Conservation (phyloP, 2,113 vertebrate genomes). For the Ceyx melanurus region DNA sequence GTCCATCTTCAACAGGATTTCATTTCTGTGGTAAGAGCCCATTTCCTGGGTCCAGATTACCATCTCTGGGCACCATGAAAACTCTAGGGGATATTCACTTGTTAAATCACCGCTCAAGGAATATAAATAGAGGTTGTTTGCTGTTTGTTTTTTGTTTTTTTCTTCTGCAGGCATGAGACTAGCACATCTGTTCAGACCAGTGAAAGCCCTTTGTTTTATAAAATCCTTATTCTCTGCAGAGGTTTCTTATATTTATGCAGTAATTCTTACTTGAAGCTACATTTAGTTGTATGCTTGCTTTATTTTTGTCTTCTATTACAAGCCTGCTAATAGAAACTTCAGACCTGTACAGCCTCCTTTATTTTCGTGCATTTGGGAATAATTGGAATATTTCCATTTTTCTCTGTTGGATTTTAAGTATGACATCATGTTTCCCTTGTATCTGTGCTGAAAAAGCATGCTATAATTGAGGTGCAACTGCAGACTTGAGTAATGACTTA, state of each 20-base stretch:
- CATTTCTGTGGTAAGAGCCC: slow-evolving; percentile 18
- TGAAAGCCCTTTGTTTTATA: neutral
- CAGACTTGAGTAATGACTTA: neutral
- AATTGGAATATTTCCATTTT: neutral
- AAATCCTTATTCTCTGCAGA: neutral
- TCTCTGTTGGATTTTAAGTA: neutral
- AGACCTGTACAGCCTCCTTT: neutral
- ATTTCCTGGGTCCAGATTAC: neutral
- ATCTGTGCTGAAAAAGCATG: neutral
- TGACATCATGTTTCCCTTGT: neutral
- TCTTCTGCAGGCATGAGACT: neutral
- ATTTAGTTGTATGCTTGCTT: neutral
- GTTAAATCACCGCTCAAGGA: neutral
- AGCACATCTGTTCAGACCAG: neutral
- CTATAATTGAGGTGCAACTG: neutral
- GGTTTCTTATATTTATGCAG: neutral
- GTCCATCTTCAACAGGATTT: slow-evolving; percentile 42
- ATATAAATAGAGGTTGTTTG: neutral
- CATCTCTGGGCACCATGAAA: neutral
- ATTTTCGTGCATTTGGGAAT: neutral
- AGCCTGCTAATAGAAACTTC: neutral
- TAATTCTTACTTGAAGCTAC: neutral
- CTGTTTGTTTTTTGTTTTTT: neutral
- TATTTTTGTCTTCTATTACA: neutral
- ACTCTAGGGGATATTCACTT: neutral